Evolutionary conservation across 2,113 vertebrate species (phyloP).

Genomic region (Pomatorhinus ruficollis): DNA sequence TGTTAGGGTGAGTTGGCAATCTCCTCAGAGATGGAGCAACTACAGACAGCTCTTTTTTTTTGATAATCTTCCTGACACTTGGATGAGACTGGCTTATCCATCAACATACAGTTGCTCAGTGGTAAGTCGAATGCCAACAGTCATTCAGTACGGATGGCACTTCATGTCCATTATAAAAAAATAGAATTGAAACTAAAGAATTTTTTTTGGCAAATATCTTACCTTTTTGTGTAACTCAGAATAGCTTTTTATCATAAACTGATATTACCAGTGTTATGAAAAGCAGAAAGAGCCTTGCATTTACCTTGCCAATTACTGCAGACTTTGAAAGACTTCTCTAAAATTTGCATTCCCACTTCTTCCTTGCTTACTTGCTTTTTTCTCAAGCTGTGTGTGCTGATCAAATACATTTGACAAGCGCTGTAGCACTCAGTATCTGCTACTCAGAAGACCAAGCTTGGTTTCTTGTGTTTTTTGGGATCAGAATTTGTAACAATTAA

Average conservation of each 20-base stretch:
- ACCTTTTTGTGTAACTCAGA: slow-evolving; percentile 39
- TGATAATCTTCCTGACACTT: slow-evolving; percentile 90
- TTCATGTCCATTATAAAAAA: slow-evolving; percentile 70
- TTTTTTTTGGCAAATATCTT: slow-evolving; percentile 62
- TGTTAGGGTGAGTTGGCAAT: slow-evolving; percentile 95
- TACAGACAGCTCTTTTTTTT: slow-evolving; percentile 91
- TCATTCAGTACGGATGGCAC: slow-evolving; percentile 68
- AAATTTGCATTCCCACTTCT: slow-evolving; percentile 8
- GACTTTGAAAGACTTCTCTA: slow-evolving; percentile 29
- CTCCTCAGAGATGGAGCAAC: slow-evolving; percentile 91
- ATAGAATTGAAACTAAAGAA: slow-evolving; percentile 38
- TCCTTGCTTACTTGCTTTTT: not conserved
- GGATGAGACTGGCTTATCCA: slow-evolving; percentile 88
- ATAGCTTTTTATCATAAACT: slow-evolving; percentile 54
- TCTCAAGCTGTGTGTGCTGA: not conserved
- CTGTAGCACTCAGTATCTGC: not conserved
- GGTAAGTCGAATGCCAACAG: slow-evolving; percentile 76
- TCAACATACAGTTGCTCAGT: slow-evolving; percentile 84
- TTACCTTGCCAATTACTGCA: slow-evolving; percentile 27
- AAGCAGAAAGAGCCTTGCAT: slow-evolving; percentile 36
- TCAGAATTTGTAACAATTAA: not conserved
- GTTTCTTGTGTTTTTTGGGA: not conserved
- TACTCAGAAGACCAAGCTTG: not conserved
- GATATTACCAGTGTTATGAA: slow-evolving; percentile 33
- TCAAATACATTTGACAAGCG: not conserved